Evolutionary conservation across 2,797 vertebrate species (phyloP).

Genomic region (Pseudochirops corinnae): DNA sequence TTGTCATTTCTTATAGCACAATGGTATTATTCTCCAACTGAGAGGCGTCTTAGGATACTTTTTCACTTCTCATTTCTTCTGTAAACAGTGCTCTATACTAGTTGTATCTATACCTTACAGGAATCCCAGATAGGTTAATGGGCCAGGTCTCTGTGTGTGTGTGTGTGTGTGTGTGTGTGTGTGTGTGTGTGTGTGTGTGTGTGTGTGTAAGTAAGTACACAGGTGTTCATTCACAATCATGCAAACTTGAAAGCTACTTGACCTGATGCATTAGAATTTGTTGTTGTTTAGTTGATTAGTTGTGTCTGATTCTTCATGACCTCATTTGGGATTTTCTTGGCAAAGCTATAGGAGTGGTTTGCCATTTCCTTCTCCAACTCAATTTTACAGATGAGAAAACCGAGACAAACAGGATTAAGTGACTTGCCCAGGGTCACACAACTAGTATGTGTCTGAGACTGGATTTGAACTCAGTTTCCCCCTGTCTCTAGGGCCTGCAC

Average conservation of each 20-base stretch:
- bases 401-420: neutral
- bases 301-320: neutral
- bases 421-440: neutral
- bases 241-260: neutral
- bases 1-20: neutral
- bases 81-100: conserved; percentile 32
- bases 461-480: neutral
- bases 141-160: neutral
- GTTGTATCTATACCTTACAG: neutral
- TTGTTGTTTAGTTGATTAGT: neutral
- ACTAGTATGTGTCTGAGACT: neutral
- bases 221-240: neutral
- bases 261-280: neutral
- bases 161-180: neutral
- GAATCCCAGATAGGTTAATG: neutral
- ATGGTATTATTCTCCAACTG: neutral
- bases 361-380: neutral
- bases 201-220: neutral
- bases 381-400: neutral
- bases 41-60: neutral
- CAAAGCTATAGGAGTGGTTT: neutral
- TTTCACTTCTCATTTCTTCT: neutral
- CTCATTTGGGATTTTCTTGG: neutral
- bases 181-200: neutral
- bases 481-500: neutral